These are phyloP conservation scores for Percina caprodes DNA, from an alignment of 2,113 vertebrate species.

Conservation along the genomic window DNA sequence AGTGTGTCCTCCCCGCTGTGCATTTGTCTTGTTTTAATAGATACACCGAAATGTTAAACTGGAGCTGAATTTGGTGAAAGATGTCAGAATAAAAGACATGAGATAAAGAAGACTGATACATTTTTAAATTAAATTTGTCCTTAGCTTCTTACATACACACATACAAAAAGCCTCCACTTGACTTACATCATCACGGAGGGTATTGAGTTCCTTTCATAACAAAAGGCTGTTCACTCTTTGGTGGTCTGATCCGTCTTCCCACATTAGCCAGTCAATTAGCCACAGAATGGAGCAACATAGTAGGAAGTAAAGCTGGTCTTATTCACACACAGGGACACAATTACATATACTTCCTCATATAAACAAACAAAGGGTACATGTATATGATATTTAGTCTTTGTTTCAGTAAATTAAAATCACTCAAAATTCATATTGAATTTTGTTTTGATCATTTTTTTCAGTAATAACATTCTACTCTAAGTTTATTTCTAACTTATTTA, in stretches of 20 bases:
- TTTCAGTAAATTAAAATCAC: not conserved
- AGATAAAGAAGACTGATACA: not conserved
- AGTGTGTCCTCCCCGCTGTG: constrained; percentile 30
- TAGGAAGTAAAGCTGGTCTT: constrained; percentile 8
- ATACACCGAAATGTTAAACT: constrained; percentile 12
- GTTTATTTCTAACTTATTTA: not conserved
- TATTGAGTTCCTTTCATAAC: constrained; percentile 36
- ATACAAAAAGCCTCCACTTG: not conserved
- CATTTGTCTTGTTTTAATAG: constrained; percentile 35
- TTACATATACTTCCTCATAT: not conserved
- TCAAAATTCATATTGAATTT: not conserved
- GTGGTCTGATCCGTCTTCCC: constrained; percentile 39
- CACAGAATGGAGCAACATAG: constrained; percentile 34
- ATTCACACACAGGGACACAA: not conserved
- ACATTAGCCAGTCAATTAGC: constrained; percentile 58
- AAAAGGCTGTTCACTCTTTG: constrained; percentile 37
- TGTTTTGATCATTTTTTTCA: not conserved
- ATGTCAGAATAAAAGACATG: constrained; percentile 1
- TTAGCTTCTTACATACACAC: not conserved
- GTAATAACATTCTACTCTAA: not conserved
- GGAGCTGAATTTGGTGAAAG: not conserved
- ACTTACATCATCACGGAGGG: constrained; percentile 20
- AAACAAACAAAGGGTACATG: not conserved
- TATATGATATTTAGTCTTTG: not conserved
- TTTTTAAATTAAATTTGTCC: not conserved